Base-by-base conservation (phyloP, 2,113 vertebrate genomes). In the Erinaceus europaeus region DNA sequence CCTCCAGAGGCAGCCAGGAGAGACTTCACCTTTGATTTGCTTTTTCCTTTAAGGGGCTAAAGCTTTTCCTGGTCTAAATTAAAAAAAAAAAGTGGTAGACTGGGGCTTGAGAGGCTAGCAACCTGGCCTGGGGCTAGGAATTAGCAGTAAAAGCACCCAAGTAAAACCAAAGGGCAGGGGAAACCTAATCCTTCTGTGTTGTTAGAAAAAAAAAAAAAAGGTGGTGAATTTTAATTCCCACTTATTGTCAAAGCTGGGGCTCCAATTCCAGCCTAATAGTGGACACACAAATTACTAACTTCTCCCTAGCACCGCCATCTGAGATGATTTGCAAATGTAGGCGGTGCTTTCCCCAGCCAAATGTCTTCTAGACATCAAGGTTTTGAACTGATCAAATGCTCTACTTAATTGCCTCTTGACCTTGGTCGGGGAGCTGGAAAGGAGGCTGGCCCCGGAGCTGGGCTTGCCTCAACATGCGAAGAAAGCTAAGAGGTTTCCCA, bases 401-500 rank as follows among this genome's bases (percentile, higher is more conserved):
- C 53, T 57, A 34, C 34, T 68, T 87, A 87, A 94, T 87, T 67
- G 59, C 68, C 38, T 86, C 34, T 21, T 59, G 67, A 38, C 61
- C 57, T 42, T 36, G n/a, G n/a, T n/a, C 20, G 55, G 77, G 78
- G 57, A 52, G 34, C 7, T 55, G 52, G 72, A 5, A 1, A 79
- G 36, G 59, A 80, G 61, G 89, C 59, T 32, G 77, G 80, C 74
- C 40, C 83, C 86, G 18, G 0, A 50, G 81, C 48, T 57, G 78
- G 81, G 75, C 91, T 75, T 94, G 94, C 68, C 84, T 59, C 1
- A 12, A 82, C 93, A 53, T 38, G 89, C 36, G 13, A 90, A 34
- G 42, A 42, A 68, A 93, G 64, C 73, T 65, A 38, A 75, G 46
- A 53, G 46, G 52, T 94, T 93, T 92, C 36, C 9, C 90, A 90